A percentile compares a stretch with the other conserved stretches of the same genome.
These are phyloP conservation scores for Theonella swinhoei DNA, from an alignment of 37 sponge, comb jelly and placozoan species.

Conservation along the genomic window DNA sequence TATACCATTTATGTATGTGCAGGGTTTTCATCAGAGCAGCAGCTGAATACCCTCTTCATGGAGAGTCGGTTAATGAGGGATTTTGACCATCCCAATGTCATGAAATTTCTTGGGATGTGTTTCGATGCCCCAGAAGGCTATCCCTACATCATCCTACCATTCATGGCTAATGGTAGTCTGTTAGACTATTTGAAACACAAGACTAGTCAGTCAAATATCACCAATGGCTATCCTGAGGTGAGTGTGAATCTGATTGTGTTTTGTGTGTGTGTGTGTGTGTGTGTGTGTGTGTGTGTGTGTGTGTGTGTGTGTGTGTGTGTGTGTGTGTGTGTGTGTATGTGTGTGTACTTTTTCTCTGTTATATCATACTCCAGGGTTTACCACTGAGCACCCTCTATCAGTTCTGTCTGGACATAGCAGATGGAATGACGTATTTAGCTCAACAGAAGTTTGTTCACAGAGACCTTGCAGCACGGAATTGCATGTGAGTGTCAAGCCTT, in stretches of 20 bases:
- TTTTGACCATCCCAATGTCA: slow-evolving; percentile 29
- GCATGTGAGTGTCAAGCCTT: background rate
- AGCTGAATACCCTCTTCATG: slow-evolving; percentile 2
- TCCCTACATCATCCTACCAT: slow-evolving; percentile 30
- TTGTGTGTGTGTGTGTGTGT: too few species aligned
- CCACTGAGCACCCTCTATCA: background rate
- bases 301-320: too few species aligned
- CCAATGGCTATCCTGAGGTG: background rate
- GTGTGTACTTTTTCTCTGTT: too few species aligned
- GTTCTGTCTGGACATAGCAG: background rate
- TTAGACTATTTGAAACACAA: slow-evolving; percentile 1
- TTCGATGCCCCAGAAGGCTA: slow-evolving; percentile 21
- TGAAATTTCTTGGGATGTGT: slow-evolving; percentile 25
- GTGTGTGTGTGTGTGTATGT: too few species aligned
- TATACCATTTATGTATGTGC: background rate
- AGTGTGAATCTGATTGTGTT: background rate
- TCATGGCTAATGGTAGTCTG: slow-evolving; percentile 31
- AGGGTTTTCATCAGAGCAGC: background rate
- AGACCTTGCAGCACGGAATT: background rate
- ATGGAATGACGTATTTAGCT: background rate
- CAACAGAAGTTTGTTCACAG: background rate
- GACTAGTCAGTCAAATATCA: background rate
- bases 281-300: too few species aligned
- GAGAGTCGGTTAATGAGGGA: slow-evolving; percentile 13
- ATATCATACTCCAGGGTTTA: background rate